Conservation (phyloP, 2,888 invertebrate genomes). For the Hydrotaea diabolus region DNA sequence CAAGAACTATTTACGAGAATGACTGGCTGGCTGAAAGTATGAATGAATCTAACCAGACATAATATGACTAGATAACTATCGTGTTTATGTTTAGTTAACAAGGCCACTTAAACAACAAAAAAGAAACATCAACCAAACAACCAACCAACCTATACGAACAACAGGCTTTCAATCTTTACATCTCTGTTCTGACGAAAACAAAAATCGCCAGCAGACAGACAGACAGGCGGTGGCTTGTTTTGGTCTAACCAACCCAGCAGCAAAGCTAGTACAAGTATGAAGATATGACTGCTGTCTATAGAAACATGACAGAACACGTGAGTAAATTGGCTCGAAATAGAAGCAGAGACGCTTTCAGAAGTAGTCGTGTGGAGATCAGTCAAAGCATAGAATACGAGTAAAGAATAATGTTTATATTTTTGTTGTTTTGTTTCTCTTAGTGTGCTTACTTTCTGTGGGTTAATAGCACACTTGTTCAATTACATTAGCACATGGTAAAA, state of each 20-base stretch:
- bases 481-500: conserved; percentile 62
- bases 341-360: background rate
- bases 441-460: conserved; percentile 78
- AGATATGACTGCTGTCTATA: background rate
- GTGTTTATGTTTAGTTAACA: conserved; percentile 55
- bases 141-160: background rate
- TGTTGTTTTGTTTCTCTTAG: conserved; percentile 4
- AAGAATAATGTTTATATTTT: conserved; percentile 13
- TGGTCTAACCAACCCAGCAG: background rate
- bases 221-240: conserved; percentile 45
- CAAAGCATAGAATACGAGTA: conserved; percentile 13
- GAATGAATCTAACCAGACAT: conserved; percentile 52
- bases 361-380: background rate
- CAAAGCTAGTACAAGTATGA: conserved; percentile 24
- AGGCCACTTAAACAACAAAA: conserved; percentile 51
- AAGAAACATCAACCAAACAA: too few relatives aligned
- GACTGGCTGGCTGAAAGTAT: conserved; percentile 48
- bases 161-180: conserved; percentile 5
- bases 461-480: conserved; percentile 80
- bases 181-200: conserved; percentile 16
- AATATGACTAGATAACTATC: conserved; percentile 43
- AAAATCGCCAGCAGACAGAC: conserved; percentile 19
- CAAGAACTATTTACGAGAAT: conserved; percentile 46
- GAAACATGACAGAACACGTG: conserved; percentile 19
- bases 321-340: background rate